Base-by-base conservation (phyloP, 2,888 invertebrate genomes). In the Notocelia uddmanniana region DNA sequence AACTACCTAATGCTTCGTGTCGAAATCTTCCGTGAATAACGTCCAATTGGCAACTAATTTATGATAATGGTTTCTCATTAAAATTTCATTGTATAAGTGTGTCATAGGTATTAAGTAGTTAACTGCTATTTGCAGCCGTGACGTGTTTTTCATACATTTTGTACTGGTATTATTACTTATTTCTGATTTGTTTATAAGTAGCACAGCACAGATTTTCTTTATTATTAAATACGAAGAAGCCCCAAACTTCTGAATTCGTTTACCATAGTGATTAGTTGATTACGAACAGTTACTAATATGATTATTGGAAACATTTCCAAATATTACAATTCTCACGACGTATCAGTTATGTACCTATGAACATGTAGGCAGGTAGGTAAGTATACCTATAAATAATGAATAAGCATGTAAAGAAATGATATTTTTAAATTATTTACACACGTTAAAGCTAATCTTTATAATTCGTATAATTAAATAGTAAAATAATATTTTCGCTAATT, bases 61-160 rank as follows among this genome's bases (percentile, higher is more conserved):
- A 91, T 89, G 89, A 81, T 90, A 90, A 91, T 90, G 84, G 84
- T 81, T 77, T 81, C 76, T 86, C 84, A 88, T 89, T 89, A 89
- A 88, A 87, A 89, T 88, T 86, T 85, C 83, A 84, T 83, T 85
- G 81, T 81, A n/a, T n/a, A 80, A 81, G 81, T 84, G 85, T 87
- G 88, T 89, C 87, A 88, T 80, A 78, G 74, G 76, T 64, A 37
- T 69, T 67, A 68, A 69, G 55, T 60, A 62, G 72, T 41, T 62
- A 73, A 41, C 57, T 69, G 60, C 52, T 67, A 23, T 41, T 45
- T 63, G 68, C 55, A 57, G 48, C 50, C 18, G 54, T 34, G 48
- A 58, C 55, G 63, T 48, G 52, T 31, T 50, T 50, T 58, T 15
- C 41, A 69, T 34, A 57, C 55, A 55, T 60, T 55, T 66, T 59